These are phyloP conservation scores for Sciaenops ocellatus DNA, from an alignment of 2,797 vertebrate species.

Conservation along the genomic window DNA sequence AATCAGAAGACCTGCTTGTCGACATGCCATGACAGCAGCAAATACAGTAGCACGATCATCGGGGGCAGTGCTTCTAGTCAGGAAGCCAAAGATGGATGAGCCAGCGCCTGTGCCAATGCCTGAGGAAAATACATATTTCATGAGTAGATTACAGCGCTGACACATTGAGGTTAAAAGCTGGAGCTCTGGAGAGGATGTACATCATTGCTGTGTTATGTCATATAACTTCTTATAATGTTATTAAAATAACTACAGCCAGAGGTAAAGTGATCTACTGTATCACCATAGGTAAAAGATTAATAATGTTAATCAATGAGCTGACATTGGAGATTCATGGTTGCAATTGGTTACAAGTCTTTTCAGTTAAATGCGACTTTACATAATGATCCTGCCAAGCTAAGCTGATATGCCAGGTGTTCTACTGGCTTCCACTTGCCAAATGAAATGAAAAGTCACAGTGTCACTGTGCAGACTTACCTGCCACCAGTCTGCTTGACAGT, in stretches of 20 bases:
- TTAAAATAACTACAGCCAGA: neutral
- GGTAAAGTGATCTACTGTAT: neutral
- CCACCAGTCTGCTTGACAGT: constrained; percentile 88
- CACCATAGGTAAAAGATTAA: neutral
- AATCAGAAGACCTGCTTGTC: constrained; percentile 89
- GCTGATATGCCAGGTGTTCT: neutral
- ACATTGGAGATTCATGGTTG: neutral
- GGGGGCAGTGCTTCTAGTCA: constrained; percentile 84
- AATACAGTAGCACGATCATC: constrained; percentile 88
- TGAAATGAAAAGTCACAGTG: neutral
- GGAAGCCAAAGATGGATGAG: constrained; percentile 88
- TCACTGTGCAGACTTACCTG: constrained; percentile 78
- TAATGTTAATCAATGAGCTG: neutral
- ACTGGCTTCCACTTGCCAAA: neutral
- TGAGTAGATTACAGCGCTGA: neutral
- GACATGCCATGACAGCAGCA: constrained; percentile 89
- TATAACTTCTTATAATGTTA: neutral
- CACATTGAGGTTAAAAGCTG: neutral
- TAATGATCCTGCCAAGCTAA: neutral
- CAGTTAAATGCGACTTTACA: neutral
- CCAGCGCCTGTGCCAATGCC: constrained; percentile 89
- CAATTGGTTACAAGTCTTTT: neutral
- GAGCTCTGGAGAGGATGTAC: neutral
- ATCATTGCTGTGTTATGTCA: neutral
- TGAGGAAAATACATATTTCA: constrained; percentile 52